Evolutionary conservation across 2,797 vertebrate species (phyloP), one percentile per base, ranked within the genome.

Genomic region (Nyctibius grandis): DNA sequence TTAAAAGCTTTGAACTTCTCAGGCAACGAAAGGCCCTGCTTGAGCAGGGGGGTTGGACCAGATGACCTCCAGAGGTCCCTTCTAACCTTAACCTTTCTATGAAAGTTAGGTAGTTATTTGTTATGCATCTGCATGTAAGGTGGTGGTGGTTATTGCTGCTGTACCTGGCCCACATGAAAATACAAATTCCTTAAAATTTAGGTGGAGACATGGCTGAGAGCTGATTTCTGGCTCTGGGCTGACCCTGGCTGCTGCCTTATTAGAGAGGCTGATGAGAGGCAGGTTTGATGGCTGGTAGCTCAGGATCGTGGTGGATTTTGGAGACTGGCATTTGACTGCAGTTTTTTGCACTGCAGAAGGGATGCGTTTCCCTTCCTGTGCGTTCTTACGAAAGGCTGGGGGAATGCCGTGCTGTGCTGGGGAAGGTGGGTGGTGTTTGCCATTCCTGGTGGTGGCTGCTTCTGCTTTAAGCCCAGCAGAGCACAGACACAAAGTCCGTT

Each of bases 91-190:
- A n/a, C n/a, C n/a, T n/a, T n/a, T n/a, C n/a, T n/a, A 3, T 21
- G 42, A 12, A 20, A 1, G 3, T 15, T 25, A 5, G 60, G 11
- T 28, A 1, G 1, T 51, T 12, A 1, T 4, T 15, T 11, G 4
- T 25, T 6, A 5, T 0, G 23, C 16, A 4, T 11, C 65, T 9
- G 16, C 42, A 0, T 2, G 1, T 9, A 1, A 13, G 5, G 21
- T 2, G 1, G 38, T 1, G 40, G 7, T 17, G 31, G 28, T 9
- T 34, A 7, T 9, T 42, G 50, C 64, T 51, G 68, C 26, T 29
- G 23, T 15, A 5, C 50, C 50, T 4, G 34, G 23, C 10, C 15
- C 4, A 0, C 0, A 2, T 7, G 25, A 13, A 45, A 34, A 20
- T 25, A 11, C 15, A 23, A 31, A 51, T 25, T 50, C 34, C 45